Evolutionary conservation across 2,888 invertebrate species (phyloP), one percentile per base, ranked within the genome.

Genomic region (Agrotis clavis): DNA sequence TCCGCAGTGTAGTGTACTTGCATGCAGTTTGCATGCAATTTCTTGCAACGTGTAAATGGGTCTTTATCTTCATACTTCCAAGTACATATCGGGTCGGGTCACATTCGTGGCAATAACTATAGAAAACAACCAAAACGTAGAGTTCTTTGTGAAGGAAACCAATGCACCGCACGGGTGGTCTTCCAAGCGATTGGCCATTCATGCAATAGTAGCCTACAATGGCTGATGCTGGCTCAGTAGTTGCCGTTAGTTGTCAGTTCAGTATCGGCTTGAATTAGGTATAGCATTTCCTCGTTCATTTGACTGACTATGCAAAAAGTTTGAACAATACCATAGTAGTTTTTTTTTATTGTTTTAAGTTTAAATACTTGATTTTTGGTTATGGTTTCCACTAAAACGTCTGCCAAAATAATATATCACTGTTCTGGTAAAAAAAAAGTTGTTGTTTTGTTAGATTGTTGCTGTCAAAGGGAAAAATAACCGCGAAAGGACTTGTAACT

Each of bases 91-190:
- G 6, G 57, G 21, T 21, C n/a, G 54, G 47, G 21, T 53, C 19
- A 63, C 74, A 74, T 57, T 54, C 14, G n/a, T 53, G 48, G 35
- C 53, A 74, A 65, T 63, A 71, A 66, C 35, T 50, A 35, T 19
- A 56, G 41, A 47, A 56, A 62, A 48, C 35, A 48, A 53, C 35
- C 35, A 4, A 35, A 47, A 68, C 48, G 53, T 51, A 35, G n/a
- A 48, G 1, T 30, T 50, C 30, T 64, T 70, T 75, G 68, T 54
- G 5, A 21, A 53, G 21, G 18, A 53, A 79, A 48, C 30, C 61
- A 70, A 70, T 62, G 65, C 70, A 53, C 51, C 48, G 19, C 50
- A 11, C 14, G 62, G 71, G 79, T 75, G 82, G 75, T 75, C 68
- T 59, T 68, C 30, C 56, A 62, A 69, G 61, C 65, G 64, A 80